These are phyloP conservation scores for Drosophila pruinosa DNA, from an alignment of 1,140 invertebrate species.

Conservation along the genomic window DNA sequence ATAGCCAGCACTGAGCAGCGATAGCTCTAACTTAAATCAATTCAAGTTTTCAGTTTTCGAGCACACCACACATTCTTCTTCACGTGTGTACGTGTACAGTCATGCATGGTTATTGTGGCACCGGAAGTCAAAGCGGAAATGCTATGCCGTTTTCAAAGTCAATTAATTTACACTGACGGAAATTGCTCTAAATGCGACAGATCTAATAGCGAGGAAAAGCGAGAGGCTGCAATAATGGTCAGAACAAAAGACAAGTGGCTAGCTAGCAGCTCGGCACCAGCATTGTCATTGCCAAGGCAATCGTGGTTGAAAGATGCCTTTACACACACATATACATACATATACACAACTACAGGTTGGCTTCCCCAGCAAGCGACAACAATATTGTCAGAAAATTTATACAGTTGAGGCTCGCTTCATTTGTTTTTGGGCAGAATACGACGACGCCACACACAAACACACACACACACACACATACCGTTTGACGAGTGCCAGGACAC, in stretches of 20 bases:
- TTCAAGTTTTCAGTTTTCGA: constrained; percentile 63
- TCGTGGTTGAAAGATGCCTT: not conserved
- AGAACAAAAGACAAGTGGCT: constrained; percentile 29
- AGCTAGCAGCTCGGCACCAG: constrained; percentile 9
- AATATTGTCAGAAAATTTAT: constrained; percentile 40
- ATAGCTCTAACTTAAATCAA: constrained; percentile 64
- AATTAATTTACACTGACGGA: constrained; percentile 49
- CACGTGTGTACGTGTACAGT: constrained; percentile 6
- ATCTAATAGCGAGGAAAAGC: not conserved
- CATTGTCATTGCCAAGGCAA: constrained; percentile 36
- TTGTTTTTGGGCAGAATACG: constrained; percentile 39
- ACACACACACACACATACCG: not conserved
- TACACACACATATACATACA: constrained; percentile 4
- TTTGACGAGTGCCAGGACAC: constrained; percentile 45
- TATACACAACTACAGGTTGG: constrained; percentile 30
- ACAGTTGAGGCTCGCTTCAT: constrained; percentile 31
- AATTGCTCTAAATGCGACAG: constrained; percentile 37
- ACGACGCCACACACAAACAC: not conserved
- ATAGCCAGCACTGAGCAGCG: constrained; percentile 22
- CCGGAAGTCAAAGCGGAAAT: constrained; percentile 50
- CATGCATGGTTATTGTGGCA: constrained; percentile 5
- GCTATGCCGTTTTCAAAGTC: constrained; percentile 30
- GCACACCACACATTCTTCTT: constrained; percentile 12
- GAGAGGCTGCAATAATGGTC: not conserved
- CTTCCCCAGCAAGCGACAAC: constrained; percentile 31